Conservation (phyloP, 2,113 vertebrate species). For the Spheniscus mendiculus region DNA sequence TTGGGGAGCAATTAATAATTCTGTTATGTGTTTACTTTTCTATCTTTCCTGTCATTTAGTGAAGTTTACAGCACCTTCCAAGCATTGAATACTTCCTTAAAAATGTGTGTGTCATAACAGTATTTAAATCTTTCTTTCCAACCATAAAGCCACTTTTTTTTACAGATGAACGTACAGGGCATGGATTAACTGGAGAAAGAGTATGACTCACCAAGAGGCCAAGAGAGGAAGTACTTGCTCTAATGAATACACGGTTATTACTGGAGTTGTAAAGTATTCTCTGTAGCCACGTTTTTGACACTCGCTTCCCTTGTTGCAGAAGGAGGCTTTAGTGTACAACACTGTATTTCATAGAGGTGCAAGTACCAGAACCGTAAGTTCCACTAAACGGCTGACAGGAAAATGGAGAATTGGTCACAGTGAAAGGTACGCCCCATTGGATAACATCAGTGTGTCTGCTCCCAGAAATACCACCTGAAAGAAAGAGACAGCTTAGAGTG, state of each 20-base stretch:
- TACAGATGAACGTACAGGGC: neutral
- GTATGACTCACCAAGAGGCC: neutral
- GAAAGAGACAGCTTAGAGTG: neutral
- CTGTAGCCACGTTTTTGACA: neutral
- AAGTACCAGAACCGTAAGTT: neutral
- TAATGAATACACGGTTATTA: neutral
- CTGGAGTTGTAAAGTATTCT: neutral
- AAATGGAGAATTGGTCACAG: neutral
- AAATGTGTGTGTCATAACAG: neutral
- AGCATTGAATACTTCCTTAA: neutral
- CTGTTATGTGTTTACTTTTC: neutral
- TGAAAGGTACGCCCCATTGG: rapidly evolving
- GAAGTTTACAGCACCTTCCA: neutral
- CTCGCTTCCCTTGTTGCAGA: neutral
- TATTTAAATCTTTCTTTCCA: neutral
- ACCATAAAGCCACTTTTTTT: neutral
- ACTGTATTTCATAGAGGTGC: too few species aligned
- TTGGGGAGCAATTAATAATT: neutral
- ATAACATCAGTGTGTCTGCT: neutral
- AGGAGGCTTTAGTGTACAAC: neutral
- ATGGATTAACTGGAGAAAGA: neutral
- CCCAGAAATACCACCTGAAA: neutral
- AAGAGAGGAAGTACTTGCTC: neutral
- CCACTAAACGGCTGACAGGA: neutral
- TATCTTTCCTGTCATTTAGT: neutral